A percentile compares a stretch with the other conserved stretches of the same genome.
Conservation (phyloP, 2,113 vertebrate genomes). For the Aegithalos caudatus region DNA sequence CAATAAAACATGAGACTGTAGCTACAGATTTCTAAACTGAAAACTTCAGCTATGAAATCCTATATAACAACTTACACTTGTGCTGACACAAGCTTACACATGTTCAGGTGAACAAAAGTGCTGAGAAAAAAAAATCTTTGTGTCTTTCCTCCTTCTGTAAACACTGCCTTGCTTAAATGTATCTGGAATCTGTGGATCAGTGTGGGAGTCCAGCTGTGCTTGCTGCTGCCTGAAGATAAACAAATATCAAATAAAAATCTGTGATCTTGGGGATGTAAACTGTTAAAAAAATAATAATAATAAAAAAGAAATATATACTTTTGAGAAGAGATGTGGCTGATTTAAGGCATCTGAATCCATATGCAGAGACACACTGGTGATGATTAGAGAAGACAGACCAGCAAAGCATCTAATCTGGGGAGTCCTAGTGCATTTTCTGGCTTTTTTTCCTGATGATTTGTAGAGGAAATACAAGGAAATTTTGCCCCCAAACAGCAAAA, state of each 20-base stretch:
- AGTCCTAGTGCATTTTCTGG: neutral
- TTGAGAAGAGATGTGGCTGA: neutral
- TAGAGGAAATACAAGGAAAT: neutral
- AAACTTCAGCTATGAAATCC: neutral
- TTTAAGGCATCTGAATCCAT: neutral
- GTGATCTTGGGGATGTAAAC: neutral
- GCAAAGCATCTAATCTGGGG: neutral
- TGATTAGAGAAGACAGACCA: neutral
- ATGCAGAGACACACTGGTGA: neutral
- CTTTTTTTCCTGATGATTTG: neutral
- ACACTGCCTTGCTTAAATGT: neutral
- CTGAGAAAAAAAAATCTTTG: neutral
- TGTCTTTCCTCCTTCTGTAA: neutral
- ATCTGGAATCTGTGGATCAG: neutral
- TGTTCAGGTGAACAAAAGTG: neutral
- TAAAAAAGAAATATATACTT: neutral
- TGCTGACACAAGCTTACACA: neutral
- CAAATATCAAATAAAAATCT: neutral
- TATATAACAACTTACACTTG: neutral
- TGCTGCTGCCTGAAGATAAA: neutral
- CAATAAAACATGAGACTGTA: neutral
- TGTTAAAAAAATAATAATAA: neutral
- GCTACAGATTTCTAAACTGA: neutral
- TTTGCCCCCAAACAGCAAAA: neutral
- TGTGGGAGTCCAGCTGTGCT: neutral